These are phyloP conservation scores for Schizothorax lantsangensis DNA, from an alignment of 2,797 vertebrate species.

Conservation along the genomic window DNA sequence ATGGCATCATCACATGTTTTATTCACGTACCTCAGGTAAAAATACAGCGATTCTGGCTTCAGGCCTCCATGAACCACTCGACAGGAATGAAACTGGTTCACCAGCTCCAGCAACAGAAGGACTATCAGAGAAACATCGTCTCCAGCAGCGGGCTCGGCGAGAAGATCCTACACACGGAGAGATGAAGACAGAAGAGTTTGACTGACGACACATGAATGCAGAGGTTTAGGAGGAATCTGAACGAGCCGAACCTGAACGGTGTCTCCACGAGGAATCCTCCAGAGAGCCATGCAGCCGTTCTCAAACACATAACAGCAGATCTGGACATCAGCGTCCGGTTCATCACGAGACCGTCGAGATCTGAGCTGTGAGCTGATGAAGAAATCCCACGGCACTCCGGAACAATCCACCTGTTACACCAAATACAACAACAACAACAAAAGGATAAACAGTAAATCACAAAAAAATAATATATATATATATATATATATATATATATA, in stretches of 20 bases:
- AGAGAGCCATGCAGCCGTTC: slow-evolving; percentile 69
- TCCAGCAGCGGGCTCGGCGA: background rate
- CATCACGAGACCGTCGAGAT: slow-evolving; percentile 25
- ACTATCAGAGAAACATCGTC: slow-evolving; percentile 26
- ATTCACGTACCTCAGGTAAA: slow-evolving; percentile 60
- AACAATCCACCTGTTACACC: slow-evolving; percentile 63
- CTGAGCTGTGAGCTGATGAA: slow-evolving; percentile 63
- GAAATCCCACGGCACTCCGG: slow-evolving; percentile 69
- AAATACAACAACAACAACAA: too few relatives aligned
- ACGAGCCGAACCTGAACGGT: slow-evolving; percentile 42
- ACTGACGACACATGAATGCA: background rate
- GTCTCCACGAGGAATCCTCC: slow-evolving; percentile 46
- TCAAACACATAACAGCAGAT: slow-evolving; percentile 69
- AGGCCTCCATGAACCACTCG: slow-evolving; percentile 67
- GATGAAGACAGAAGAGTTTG: background rate
- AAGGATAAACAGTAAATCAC: too few relatives aligned
- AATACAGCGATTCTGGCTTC: slow-evolving; percentile 58
- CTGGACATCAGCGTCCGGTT: slow-evolving; percentile 13
- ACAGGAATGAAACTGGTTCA: slow-evolving; percentile 67
- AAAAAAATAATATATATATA: too few relatives aligned
- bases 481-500: too few relatives aligned
- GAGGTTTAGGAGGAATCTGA: background rate
- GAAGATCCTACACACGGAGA: slow-evolving; percentile 7
- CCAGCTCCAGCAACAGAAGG: slow-evolving; percentile 64
- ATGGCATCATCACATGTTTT: background rate